phyloP scores from a whole-genome alignment of 2,888 invertebrate species.

The Therioaphis trifolii region DNA sequence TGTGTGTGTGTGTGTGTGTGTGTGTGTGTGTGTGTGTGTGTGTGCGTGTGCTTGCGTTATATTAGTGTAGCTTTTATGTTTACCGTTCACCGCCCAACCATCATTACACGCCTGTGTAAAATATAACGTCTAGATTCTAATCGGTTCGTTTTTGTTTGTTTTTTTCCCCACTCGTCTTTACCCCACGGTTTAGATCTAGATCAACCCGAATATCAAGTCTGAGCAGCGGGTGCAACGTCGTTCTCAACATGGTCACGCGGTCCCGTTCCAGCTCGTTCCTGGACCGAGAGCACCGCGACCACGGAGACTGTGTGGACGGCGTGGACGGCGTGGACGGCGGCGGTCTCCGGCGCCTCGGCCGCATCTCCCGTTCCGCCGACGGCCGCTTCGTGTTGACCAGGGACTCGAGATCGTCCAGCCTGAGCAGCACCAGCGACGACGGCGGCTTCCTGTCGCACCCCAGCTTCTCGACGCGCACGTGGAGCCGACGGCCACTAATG shows the following conservation, averaged over 20 bases:
- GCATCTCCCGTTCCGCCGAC: constrained; percentile 64
- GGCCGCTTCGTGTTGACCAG: constrained; percentile 78
- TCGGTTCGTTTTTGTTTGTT: not conserved
- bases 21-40: too few relatives aligned
- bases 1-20: too few relatives aligned
- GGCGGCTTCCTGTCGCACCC: constrained; percentile 82
- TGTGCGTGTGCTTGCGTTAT: too few relatives aligned
- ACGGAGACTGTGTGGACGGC: too few relatives aligned
- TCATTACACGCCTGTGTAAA: not conserved
- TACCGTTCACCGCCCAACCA: not conserved
- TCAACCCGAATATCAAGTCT: constrained; percentile 94
- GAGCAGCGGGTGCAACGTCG: constrained; percentile 71
- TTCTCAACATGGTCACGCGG: constrained; percentile 64
- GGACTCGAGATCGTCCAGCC: constrained; percentile 72
- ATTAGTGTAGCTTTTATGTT: not conserved
- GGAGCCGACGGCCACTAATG: constrained; percentile 64
- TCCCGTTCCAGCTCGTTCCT: constrained; percentile 61
- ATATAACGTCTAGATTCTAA: not conserved
- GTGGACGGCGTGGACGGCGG: too few relatives aligned
- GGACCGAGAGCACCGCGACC: constrained; percentile 64
- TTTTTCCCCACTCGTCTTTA: too few relatives aligned
- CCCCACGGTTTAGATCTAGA: constrained; percentile 72
- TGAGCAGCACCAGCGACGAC: constrained; percentile 80
- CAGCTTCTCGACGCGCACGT: constrained; percentile 69
- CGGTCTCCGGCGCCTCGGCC: constrained; percentile 49